These are phyloP conservation scores for Delphinus delphis DNA, from an alignment of 2,113 vertebrate species.

Conservation along the genomic window DNA sequence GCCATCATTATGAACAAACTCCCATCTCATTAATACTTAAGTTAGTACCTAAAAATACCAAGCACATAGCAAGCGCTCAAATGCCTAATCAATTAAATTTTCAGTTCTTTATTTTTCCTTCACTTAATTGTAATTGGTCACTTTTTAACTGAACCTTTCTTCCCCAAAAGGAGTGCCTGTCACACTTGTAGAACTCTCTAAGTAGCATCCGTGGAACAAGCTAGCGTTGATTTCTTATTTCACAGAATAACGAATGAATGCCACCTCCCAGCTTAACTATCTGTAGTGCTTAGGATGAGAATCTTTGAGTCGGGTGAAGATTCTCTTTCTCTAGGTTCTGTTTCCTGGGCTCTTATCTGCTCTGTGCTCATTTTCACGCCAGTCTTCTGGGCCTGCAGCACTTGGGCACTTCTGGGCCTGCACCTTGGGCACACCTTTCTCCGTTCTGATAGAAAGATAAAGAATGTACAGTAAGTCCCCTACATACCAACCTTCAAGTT, in stretches of 20 bases:
- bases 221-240: not conserved
- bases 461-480: too few species aligned
- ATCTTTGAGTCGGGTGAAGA: accelerated
- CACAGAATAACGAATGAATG: not conserved
- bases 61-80: not conserved
- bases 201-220: not conserved
- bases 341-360: not conserved
- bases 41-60: not conserved
- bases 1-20: not conserved
- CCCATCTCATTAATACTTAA: not conserved
- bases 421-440: too few species aligned
- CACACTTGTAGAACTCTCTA: not conserved
- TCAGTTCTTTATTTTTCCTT: not conserved
- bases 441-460: too few species aligned
- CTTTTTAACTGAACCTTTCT: not conserved
- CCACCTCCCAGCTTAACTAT: not conserved
- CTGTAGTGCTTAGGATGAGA: not conserved
- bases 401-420: not conserved
- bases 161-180: not conserved
- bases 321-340: accelerated
- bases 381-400: not conserved
- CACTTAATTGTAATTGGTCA: not conserved
- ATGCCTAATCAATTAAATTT: not conserved
- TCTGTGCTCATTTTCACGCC: not conserved
- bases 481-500: too few species aligned